phyloP scores from a whole-genome alignment of 2,888 invertebrate genomes.

The Diogma glabrata region DNA sequence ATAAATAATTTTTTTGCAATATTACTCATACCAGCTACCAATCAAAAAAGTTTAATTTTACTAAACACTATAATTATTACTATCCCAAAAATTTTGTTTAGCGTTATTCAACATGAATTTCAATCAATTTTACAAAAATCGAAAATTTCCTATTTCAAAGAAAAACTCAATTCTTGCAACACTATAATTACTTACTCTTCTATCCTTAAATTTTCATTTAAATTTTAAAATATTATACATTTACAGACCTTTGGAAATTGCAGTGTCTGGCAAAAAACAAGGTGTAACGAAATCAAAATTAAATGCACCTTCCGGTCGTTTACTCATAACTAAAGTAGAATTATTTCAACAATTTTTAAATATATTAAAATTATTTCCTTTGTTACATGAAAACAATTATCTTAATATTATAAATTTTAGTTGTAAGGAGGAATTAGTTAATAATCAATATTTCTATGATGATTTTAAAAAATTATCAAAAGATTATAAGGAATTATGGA shows the following conservation, averaged over 20 bases:
- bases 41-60: too few species aligned
- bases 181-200: too few species aligned
- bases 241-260: constrained; percentile 55
- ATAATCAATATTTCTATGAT: constrained; percentile 24
- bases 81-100: too few species aligned
- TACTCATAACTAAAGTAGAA: constrained; percentile 45
- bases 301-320: constrained; percentile 32
- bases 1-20: too few species aligned
- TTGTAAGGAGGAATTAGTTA: constrained; percentile 14
- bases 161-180: too few species aligned
- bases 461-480: constrained; percentile 23
- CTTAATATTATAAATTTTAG: constrained; percentile 14
- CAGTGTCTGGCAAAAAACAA: constrained; percentile 64
- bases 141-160: too few species aligned
- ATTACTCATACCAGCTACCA: too few species aligned
- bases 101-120: too few species aligned
- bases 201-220: too few species aligned
- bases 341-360: constrained; percentile 40
- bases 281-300: constrained; percentile 59
- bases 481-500: constrained; percentile 37
- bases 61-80: too few species aligned
- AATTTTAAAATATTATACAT: constrained; percentile 25
- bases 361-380: constrained; percentile 30
- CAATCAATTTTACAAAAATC: too few species aligned
- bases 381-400: too few species aligned